Evolutionary conservation across 2,113 vertebrate species (phyloP).

Genomic region (Muntiacus muntjak): DNA sequence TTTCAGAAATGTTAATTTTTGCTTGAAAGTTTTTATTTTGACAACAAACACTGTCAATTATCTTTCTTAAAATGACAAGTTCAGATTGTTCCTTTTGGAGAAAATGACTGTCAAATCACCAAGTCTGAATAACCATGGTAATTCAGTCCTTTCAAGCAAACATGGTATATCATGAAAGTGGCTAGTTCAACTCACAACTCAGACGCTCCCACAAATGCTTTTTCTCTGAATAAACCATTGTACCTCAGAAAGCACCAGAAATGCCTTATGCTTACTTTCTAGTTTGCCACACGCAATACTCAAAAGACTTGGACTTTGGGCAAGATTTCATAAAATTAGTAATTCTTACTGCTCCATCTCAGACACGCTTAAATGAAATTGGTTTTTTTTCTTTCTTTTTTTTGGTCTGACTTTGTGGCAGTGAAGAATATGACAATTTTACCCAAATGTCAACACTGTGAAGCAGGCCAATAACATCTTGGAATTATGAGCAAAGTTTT

Average conservation of each 20-base stretch:
- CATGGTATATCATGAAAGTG: neutral
- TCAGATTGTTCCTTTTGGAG: conserved; percentile 5
- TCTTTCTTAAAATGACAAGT: neutral
- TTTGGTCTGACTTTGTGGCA: neutral
- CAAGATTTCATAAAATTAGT: conserved; percentile 9
- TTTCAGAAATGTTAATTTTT: conserved; percentile 29
- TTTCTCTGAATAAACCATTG: neutral
- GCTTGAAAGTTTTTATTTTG: neutral
- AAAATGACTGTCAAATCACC: neutral
- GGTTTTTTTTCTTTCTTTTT: neutral
- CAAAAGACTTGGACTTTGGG: neutral
- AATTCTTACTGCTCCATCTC: neutral
- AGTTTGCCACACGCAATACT: neutral
- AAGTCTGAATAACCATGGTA: neutral
- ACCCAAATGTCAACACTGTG: neutral
- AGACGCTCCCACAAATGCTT: neutral
- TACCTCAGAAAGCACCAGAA: too few relatives aligned
- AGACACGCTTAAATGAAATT: neutral
- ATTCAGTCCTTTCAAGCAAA: neutral
- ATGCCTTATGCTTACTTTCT: neutral
- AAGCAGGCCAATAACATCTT: conserved; percentile 16
- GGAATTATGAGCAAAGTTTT: neutral
- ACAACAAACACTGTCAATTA: neutral
- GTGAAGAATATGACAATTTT: neutral
- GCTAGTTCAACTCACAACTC: neutral